A percentile compares a stretch with the other conserved stretches of the same genome.
phyloP scores from a whole-genome alignment of 2,888 invertebrate species.

The Protophormia terraenovae region DNA sequence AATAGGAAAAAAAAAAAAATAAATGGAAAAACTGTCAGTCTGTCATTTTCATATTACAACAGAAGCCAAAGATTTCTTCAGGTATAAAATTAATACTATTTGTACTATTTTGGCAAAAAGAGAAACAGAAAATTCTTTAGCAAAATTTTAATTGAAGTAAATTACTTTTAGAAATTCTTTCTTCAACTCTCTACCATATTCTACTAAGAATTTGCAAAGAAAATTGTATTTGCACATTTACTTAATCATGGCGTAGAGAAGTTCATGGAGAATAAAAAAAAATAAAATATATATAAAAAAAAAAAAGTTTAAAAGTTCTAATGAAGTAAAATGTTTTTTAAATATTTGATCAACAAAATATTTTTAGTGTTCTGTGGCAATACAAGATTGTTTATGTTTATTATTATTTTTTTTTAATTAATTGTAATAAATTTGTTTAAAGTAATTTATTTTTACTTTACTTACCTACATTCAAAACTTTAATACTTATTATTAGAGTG shows the following conservation, averaged over 20 bases:
- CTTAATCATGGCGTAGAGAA: not conserved
- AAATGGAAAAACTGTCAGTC: slow-evolving; percentile 15
- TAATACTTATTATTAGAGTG: no score
- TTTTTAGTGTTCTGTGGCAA: no score
- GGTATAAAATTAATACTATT: slow-evolving; percentile 14
- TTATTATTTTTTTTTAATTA: no score
- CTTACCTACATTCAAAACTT: no score
- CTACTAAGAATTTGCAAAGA: not conserved
- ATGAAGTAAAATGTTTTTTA: no score
- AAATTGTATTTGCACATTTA: not conserved
- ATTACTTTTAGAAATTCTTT: slow-evolving; percentile 41
- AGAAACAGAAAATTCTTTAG: not conserved
- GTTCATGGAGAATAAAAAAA: slow-evolving; percentile 8
- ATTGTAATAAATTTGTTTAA: no score
- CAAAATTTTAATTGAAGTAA: slow-evolving; percentile 56
- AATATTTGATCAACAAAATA: no score
- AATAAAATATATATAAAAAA: no score
- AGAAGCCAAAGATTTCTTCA: slow-evolving; percentile 9
- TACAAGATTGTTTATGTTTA: no score
- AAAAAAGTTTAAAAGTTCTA: no score
- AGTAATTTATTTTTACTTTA: no score
- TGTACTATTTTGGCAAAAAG: slow-evolving; percentile 28
- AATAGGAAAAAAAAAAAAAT: not conserved
- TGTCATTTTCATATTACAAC: slow-evolving; percentile 36
- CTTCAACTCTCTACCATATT: not conserved